Percentiles rank a stretch among this genome's conserved stretches.
These are phyloP conservation scores for Leptodirus hochenwartii DNA, from an alignment of 2,888 invertebrate genomes.

Conservation along the genomic window DNA sequence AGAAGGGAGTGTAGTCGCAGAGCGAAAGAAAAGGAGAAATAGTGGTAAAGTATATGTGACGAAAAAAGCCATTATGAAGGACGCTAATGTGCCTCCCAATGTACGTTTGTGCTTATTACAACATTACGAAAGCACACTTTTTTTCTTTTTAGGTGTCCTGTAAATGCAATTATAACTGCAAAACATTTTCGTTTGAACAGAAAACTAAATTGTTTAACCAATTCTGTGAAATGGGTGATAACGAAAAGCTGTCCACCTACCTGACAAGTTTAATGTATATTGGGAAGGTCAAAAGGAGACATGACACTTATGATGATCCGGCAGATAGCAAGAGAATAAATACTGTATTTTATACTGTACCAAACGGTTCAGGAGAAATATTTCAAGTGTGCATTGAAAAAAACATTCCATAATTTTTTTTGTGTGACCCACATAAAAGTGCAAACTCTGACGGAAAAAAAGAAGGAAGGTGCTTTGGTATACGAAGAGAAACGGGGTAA, in stretches of 20 bases:
- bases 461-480: no score
- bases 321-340: neutral
- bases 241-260: neutral
- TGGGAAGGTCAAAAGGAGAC: constrained; percentile 1
- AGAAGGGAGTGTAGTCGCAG: no score
- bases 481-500: no score
- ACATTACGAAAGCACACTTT: no score
- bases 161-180: no score
- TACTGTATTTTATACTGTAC: neutral
- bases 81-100: no score
- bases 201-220: constrained; percentile 1
- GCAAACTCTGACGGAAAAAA: neutral
- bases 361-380: neutral
- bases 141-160: no score
- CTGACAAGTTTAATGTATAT: constrained; percentile 1
- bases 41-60: no score
- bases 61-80: no score
- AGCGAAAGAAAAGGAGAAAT: no score
- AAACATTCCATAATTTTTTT: neutral
- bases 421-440: neutral
- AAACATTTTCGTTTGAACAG: no score
- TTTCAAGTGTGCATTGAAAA: neutral
- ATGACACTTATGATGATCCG: neutral
- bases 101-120: no score
- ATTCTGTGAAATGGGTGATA: neutral